Conservation (phyloP, 2,888 invertebrate genomes). For the Pandemis heparana region DNA sequence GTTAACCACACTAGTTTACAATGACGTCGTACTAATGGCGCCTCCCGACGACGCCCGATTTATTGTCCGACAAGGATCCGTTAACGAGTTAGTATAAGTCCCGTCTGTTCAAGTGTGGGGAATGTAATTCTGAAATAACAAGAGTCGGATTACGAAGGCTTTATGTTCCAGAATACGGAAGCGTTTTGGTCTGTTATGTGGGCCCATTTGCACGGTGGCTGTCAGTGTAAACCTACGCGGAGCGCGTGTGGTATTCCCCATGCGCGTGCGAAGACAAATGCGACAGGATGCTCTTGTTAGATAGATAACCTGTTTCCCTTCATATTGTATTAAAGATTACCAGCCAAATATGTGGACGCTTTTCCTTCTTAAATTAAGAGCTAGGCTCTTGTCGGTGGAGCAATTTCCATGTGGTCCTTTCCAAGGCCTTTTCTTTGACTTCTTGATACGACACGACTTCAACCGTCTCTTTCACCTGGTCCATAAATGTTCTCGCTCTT, state of each 20-base stretch:
- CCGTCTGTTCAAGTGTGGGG: slow-evolving; percentile 16
- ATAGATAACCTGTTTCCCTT: neutral
- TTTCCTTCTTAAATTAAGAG: too few species aligned
- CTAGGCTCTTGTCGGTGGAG: too few species aligned
- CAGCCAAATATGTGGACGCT: neutral
- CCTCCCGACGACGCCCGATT: slow-evolving; percentile 59
- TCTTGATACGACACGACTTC: too few species aligned
- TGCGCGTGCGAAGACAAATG: neutral
- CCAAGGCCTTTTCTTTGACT: too few species aligned
- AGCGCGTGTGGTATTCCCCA: neutral
- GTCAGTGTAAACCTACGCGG: neutral
- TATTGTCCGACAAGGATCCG: slow-evolving; percentile 41
- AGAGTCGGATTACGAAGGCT: slow-evolving; percentile 16
- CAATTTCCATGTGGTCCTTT: too few species aligned
- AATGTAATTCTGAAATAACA: slow-evolving; percentile 21
- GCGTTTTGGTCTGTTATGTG: neutral
- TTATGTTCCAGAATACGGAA: slow-evolving; percentile 5
- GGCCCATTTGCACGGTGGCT: slow-evolving; percentile 4
- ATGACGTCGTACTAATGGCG: slow-evolving; percentile 62
- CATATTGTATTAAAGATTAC: neutral
- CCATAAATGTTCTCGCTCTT: too few species aligned
- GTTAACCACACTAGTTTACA: slow-evolving; percentile 1
- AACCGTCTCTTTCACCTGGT: too few species aligned
- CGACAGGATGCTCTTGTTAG: neutral
- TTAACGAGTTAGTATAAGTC: slow-evolving; percentile 42